A percentile compares a stretch with the other conserved stretches of the same genome.
Conservation (phyloP, 2,797 vertebrate species). For the Alcedo quadribrachys region DNA sequence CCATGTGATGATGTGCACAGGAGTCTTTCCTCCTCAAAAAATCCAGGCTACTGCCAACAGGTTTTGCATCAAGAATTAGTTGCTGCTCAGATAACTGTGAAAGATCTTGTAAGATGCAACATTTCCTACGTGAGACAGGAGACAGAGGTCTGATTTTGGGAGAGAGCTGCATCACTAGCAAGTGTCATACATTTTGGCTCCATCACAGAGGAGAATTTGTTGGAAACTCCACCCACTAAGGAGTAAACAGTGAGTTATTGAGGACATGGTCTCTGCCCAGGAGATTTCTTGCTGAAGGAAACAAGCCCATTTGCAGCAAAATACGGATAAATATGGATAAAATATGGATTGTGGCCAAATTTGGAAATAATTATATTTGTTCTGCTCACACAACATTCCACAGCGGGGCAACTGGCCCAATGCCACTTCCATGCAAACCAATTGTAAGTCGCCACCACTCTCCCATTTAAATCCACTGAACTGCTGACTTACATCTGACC, state of each 20-base stretch:
- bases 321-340: constrained; percentile 64
- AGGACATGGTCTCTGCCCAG: not conserved
- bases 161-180: not conserved
- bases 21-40: not conserved
- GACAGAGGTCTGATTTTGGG: not conserved
- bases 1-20: not conserved
- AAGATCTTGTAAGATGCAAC: not conserved
- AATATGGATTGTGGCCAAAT: constrained; percentile 49
- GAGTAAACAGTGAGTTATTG: not conserved
- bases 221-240: not conserved
- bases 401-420: constrained; percentile 54
- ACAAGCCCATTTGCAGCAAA: constrained; percentile 27
- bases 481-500: constrained; percentile 40
- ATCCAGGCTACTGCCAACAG: not conserved
- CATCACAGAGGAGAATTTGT: not conserved
- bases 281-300: not conserved
- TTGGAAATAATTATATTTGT: constrained; percentile 49
- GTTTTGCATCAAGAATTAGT: not conserved
- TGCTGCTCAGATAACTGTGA: not conserved
- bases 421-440: constrained; percentile 32
- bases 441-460: not conserved
- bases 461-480: constrained; percentile 17
- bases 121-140: not conserved
- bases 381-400: constrained; percentile 58
- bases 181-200: not conserved